Base-by-base conservation (phyloP, 2,888 invertebrate genomes). In the Onchidella celtica region DNA sequence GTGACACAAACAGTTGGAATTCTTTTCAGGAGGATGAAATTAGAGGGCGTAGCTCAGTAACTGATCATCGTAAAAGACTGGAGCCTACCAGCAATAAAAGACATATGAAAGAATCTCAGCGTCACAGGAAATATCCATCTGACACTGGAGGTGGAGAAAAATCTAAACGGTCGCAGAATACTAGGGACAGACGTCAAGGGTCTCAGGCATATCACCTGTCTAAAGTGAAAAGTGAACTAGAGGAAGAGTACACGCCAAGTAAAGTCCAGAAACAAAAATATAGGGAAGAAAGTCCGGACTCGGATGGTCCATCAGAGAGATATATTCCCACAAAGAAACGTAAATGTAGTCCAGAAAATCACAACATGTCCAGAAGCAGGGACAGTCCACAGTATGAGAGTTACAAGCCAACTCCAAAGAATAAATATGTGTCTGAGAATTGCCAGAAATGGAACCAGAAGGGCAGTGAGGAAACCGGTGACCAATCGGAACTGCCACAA, bases 1-100 rank as follows among this genome's bases (percentile, higher is more conserved):
- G 78, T 40, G 79, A 79, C 36, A 57, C 79, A 6, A 27, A 61
- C 24, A 79, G 79, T 34, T 79, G 79, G 79, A 72, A 72, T 36
- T 79, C 79, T n/a, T 72, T n/a, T 47, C 3, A 61, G 3, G 63
- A 79, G 17, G 69, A 59, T 27, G 29, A n/a, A 27, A 24, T 24
- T 14, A 38, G 34, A 27, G 36, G 27, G 36, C 3, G 29, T n/a
- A 21, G 11, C 3, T 4, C 9, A 2, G 27, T 4, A 34, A 34
- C 11, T 14, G n/a, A 24, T 61, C 32, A 27, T 6, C 32, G 40
- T 2, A 36, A 61, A 9, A 4, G 9, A 17, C n/a, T n/a, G 9
- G 61, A 61, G 61, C n/a, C 21, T 17, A n/a, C 9, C 4, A 61
- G n/a, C 61, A 6, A 24, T 6, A 61, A 6, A 17, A 6, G n/a